Evolutionary conservation across 1,140 invertebrate genomes (phyloP), one percentile per base, ranked within the genome.

Genomic region (Phenacoccus solenopsis): DNA sequence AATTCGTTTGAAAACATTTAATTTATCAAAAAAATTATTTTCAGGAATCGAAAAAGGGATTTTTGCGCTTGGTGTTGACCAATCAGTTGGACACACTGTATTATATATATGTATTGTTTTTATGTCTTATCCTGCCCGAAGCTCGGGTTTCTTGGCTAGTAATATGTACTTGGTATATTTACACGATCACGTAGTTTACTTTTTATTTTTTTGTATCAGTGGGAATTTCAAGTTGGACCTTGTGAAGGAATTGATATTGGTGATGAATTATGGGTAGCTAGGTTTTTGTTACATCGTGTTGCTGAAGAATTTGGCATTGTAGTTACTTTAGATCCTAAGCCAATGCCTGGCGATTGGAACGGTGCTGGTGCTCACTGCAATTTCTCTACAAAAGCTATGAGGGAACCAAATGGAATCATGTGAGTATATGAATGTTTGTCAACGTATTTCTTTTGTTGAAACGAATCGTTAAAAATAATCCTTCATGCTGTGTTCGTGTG

Each of bases 291-390:
- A 1, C 85, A 93, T 71, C 82, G 91, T 16, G 84, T 96, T 0
- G 91, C 93, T 9, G 94, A 97, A 77, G 93, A 96, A 75, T 97
- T 92, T 76, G 92, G 92, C 2, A 87, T 95, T 7, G 85, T 94
- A 9, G 93, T 88, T 0, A 85, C 85, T 76, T 84, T 96, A 24
- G 93, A 96, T 74, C 93, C 94, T 0, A 96, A 97, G 76, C 92
- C 93, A 0, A 88, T 90, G 72, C 78, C 83, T 10, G 90, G 91
- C 1, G 84, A 93, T 74, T 95, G 93, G 89, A 96, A 96, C 73
- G 94, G 94, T 1, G 92, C 94, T 59, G 94, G 94, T 0, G 91
- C 91, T 1, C 90, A 90, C 72, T 89, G 86, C 1, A 97, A 98
- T 77, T 96, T 94, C 80, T 94, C 91, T 0, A 96, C 94, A 0